Evolutionary conservation across 2,113 vertebrate species (phyloP).

Genomic region (Ceyx margarethae): DNA sequence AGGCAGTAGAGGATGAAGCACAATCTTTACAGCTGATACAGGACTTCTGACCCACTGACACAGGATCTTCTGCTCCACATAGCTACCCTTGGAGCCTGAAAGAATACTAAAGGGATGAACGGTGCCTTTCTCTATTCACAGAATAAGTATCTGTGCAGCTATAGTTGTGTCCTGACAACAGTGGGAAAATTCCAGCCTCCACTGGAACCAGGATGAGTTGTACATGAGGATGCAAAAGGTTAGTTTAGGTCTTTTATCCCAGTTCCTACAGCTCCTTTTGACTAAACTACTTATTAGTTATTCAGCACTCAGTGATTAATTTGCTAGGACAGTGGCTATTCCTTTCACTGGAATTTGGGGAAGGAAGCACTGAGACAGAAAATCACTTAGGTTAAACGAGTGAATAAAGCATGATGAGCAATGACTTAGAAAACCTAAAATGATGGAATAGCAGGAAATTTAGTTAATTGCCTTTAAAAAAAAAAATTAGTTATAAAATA

Average conservation of each 20-base stretch:
- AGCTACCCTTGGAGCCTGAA: neutral
- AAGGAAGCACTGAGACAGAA: neutral
- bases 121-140: neutral
- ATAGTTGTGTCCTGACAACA: neutral
- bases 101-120: neutral
- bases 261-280: neutral
- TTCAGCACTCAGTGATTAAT: neutral
- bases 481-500: neutral
- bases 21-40: neutral
- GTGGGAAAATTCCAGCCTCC: neutral
- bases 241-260: neutral
- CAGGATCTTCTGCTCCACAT: neutral
- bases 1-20: neutral
- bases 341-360: neutral
- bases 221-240: neutral
- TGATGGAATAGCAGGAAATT: neutral
- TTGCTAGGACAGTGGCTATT: neutral
- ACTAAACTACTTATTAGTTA: neutral
- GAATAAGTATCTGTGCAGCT: neutral
- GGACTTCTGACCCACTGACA: neutral
- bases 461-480: neutral
- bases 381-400: neutral
- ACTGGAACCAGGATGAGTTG: neutral
- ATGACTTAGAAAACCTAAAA: neutral
- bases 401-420: neutral